Percentiles rank a stretch among this genome's conserved stretches.
phyloP scores from a whole-genome alignment of 1,140 invertebrate genomes.

The Calephelis virginiensis region DNA sequence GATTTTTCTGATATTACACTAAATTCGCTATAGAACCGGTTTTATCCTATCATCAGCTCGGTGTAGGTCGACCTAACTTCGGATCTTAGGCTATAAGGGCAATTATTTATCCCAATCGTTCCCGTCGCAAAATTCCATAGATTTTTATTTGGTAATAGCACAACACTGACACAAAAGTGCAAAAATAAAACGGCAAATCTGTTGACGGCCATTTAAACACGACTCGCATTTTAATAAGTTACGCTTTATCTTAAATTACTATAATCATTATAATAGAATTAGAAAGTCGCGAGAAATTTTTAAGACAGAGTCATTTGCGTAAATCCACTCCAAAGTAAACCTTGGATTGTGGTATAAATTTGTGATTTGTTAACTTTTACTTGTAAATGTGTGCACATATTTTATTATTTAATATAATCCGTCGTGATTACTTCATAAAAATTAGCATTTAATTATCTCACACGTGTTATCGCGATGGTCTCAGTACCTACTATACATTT shows the following conservation, averaged over 20 bases:
- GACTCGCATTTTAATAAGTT: constrained; percentile 5
- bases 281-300: constrained; percentile 13
- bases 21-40: too few species aligned
- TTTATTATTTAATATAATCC: neutral
- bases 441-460: neutral
- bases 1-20: too few species aligned
- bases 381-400: neutral
- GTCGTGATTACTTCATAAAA: neutral
- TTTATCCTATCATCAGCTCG: too few species aligned
- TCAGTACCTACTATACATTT: too few species aligned
- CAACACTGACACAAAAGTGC: neutral
- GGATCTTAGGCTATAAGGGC: too few species aligned
- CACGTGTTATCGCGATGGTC: too few species aligned
- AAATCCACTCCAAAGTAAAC: neutral
- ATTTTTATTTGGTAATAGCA: too few species aligned
- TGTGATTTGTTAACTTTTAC: neutral
- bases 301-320: constrained; percentile 2
- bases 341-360: neutral
- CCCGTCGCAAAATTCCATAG: too few species aligned
- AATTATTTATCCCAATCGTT: too few species aligned
- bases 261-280: constrained; percentile 6
- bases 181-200: neutral
- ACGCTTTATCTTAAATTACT: constrained; percentile 3
- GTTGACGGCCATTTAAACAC: neutral
- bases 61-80: too few species aligned